Conservation (phyloP, 2,888 invertebrate species). For the Tiphia femorata region DNA sequence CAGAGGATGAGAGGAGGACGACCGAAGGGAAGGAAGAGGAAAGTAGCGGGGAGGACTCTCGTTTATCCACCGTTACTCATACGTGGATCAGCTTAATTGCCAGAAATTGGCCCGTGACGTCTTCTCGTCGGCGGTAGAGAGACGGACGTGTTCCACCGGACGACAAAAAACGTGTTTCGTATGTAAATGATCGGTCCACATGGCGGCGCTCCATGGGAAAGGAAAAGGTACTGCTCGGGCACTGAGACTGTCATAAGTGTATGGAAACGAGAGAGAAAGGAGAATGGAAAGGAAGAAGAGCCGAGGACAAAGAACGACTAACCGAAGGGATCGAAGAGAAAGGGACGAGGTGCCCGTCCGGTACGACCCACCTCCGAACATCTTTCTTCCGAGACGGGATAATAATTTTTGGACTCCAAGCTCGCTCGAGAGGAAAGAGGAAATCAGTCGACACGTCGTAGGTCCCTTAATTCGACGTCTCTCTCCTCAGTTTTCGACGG, state of each 20-base stretch:
- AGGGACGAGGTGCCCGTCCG: no score
- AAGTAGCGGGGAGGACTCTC: background rate
- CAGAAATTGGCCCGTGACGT: slow-evolving; percentile 2
- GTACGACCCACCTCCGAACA: no score
- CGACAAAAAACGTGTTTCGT: slow-evolving; percentile 23
- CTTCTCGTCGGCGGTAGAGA: background rate
- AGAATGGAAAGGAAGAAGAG: slow-evolving; percentile 14
- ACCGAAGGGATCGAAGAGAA: slow-evolving; percentile 14
- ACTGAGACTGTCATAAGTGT: no score
- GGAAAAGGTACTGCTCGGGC: no score
- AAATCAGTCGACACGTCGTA: no score
- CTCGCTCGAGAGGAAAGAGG: no score
- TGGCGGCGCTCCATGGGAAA: slow-evolving; percentile 18
- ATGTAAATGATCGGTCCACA: slow-evolving; percentile 36
- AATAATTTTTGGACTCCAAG: no score
- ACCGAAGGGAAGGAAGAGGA: background rate
- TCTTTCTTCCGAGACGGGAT: no score
- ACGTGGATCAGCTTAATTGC: slow-evolving; percentile 6
- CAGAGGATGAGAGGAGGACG: background rate
- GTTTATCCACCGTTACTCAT: background rate
- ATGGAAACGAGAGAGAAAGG: background rate
- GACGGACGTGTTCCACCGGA: slow-evolving; percentile 5
- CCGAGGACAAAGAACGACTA: slow-evolving; percentile 14
- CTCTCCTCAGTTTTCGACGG: no score
- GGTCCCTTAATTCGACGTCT: no score